These are phyloP conservation scores for Thamnophis sirtalis DNA, from an alignment of 2,113 vertebrate genomes.

Conservation along the genomic window DNA sequence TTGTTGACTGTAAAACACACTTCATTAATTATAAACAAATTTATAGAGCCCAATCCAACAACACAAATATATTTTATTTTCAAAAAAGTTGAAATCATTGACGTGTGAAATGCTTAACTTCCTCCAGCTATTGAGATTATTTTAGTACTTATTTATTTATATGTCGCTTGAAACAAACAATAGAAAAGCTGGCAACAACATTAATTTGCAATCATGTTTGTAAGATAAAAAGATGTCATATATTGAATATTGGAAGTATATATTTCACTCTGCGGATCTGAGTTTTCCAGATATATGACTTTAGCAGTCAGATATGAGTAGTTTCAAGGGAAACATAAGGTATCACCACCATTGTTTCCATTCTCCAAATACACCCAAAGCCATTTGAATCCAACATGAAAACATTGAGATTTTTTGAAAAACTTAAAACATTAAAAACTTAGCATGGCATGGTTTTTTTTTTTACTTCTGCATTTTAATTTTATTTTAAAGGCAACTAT, in stretches of 20 bases:
- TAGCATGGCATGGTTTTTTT: neutral
- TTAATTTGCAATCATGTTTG: neutral
- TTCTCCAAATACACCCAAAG: neutral
- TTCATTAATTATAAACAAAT: neutral
- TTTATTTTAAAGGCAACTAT: neutral
- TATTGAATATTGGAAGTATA: too few species aligned
- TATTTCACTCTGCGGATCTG: neutral
- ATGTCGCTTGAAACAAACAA: neutral
- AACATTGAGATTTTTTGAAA: neutral
- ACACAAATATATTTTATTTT: neutral
- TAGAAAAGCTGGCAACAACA: neutral
- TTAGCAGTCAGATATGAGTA: neutral
- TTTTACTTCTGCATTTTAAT: neutral
- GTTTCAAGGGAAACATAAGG: neutral
- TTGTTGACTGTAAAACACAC: neutral
- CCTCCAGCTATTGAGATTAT: neutral
- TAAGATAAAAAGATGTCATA: neutral
- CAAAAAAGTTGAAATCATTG: neutral
- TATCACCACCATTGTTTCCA: neutral
- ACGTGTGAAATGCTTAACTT: conserved; percentile 3
- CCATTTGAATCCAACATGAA: neutral
- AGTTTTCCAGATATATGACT: neutral
- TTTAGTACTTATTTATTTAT: conserved; percentile 1
- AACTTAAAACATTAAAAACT: neutral
- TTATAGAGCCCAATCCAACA: neutral